Base-by-base conservation (phyloP, 2,113 vertebrate species). In the Columba janthina region DNA sequence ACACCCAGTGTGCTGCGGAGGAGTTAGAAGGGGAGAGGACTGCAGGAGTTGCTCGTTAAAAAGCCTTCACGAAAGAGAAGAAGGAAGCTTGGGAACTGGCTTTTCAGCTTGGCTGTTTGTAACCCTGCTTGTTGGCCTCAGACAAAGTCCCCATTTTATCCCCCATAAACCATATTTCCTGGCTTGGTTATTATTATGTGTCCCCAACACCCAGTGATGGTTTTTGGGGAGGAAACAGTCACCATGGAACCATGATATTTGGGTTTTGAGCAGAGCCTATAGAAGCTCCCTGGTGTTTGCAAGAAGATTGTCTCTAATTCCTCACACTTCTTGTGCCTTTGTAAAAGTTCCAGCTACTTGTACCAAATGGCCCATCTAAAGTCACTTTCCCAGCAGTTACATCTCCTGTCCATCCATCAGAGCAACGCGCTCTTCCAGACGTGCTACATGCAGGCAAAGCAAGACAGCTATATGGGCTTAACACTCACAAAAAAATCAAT, bases 191-290 rank as follows among this genome's bases (percentile, higher is more conserved):
- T 38, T 9, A 15, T 1, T 12, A 2, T 1, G 0, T 1, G 0
- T 48, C 29, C 66, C 34, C 50, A 9, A 1, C 15, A 5, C 19
- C 0, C 0, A 0, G 38, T 7, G 0, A 7, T 0, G 5, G 11
- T 3, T 5, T 9, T 9, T 3, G 0, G 15, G 0, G 15, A 29
- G 26, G 58, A 46, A 60, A 20, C 9, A 21, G 22, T 10, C 17
- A 5, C 21, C 1, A 0, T 1, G 19, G 15, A 72, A 36, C 4
- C 0, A 21, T 0, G 0, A 14, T 1, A 40, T 28, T 14, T 3
- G 71, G 11, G 24, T 6, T 83, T 51, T 29, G 36, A 76, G 58
- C 53, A 76, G n/a, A 94, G 79, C 16, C 51, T 21, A 0, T 4
- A 28, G 84, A 79, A 88, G 5, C 51, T 69, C 5, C 64, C 31